A percentile compares a stretch with the other conserved stretches of the same genome.
Evolutionary conservation across 2,888 invertebrate genomes (phyloP).

Genomic region (Galeruca laticollis): DNA sequence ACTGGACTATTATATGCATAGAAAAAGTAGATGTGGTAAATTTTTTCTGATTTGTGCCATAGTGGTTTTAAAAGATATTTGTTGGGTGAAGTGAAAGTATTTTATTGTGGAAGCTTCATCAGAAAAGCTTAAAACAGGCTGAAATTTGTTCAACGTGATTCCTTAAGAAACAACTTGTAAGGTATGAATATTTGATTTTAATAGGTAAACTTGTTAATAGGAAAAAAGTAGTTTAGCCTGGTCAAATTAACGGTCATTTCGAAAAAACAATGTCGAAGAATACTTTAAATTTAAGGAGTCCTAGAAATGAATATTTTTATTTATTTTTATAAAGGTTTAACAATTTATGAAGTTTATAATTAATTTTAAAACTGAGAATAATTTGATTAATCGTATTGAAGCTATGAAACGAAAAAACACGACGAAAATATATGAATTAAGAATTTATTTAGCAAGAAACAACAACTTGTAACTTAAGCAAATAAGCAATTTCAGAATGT

Average conservation of each 20-base stretch:
- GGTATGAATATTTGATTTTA: neutral
- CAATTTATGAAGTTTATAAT: no score
- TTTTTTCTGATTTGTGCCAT: no score
- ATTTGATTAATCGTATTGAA: no score
- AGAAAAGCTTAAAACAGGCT: neutral
- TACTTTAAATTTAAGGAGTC: neutral
- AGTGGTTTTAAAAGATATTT: slow-evolving; percentile 2
- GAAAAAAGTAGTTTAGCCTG: neutral
- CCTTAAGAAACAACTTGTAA: neutral
- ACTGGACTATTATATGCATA: no score
- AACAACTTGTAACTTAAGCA: no score
- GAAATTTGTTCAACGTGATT: neutral
- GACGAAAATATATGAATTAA: no score
- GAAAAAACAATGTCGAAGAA: neutral
- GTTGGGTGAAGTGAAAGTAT: slow-evolving; percentile 1
- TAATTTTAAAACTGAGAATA: neutral
- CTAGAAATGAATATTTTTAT: neutral
- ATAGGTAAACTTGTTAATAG: neutral
- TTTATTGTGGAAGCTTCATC: neutral
- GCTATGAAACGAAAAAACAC: no score
- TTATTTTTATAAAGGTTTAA: neutral
- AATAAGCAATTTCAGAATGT: neutral
- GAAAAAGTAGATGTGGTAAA: no score
- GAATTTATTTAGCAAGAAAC: no score
- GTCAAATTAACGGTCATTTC: neutral